phyloP scores from a whole-genome alignment of 2,797 vertebrate genomes.

The Spea hammondii region DNA sequence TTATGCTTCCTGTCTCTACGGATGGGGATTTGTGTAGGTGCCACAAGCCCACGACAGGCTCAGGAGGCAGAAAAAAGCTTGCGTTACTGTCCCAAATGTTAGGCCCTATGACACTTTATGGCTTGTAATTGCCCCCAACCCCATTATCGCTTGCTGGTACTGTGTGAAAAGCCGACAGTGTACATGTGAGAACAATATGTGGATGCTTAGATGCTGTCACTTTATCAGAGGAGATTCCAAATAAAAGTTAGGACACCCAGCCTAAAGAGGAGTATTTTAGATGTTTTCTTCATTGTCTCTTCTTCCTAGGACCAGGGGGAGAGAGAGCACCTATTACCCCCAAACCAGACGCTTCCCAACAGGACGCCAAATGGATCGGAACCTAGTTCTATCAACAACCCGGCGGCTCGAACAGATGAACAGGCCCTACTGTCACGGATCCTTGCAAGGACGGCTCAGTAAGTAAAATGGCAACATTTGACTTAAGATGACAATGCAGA shows the following conservation, averaged over 20 bases:
- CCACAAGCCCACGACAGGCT: no score
- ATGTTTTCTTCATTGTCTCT: background rate
- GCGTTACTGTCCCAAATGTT: no score
- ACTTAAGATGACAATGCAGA: no score
- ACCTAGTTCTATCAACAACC: constrained; percentile 75
- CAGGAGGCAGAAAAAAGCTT: no score
- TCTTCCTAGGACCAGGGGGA: constrained; percentile 74
- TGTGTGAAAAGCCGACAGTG: background rate
- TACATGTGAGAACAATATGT: no score
- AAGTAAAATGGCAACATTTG: constrained; percentile 50
- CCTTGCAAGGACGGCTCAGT: constrained; percentile 91
- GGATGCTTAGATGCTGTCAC: background rate
- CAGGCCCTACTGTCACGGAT: constrained; percentile 91
- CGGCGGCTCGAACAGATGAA: constrained; percentile 84
- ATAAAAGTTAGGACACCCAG: no score
- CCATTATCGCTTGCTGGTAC: no score
- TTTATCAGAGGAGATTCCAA: no score
- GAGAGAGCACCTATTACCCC: constrained; percentile 80
- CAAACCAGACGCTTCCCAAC: constrained; percentile 77
- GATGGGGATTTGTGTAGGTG: no score
- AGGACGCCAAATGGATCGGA: constrained; percentile 85
- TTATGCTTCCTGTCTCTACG: no score
- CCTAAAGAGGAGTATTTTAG: background rate
- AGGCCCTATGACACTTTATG: no score
- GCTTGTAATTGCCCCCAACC: no score